phyloP scores from a whole-genome alignment of 1,140 invertebrate genomes.

The Dreissena polymorpha region DNA sequence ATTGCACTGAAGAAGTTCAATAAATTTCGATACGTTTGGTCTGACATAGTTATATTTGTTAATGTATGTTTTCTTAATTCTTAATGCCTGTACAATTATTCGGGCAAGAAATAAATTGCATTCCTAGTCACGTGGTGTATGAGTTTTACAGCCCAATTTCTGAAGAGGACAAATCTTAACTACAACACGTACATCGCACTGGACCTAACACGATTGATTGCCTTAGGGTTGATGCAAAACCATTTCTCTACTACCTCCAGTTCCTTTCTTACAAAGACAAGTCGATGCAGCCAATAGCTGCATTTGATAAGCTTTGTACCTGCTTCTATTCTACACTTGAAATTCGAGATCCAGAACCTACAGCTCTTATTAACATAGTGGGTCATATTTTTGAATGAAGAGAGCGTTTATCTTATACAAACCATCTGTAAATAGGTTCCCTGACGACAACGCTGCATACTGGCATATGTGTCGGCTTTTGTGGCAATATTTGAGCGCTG shows the following conservation, averaged over 20 bases:
- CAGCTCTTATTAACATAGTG: not conserved
- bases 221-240: not conserved
- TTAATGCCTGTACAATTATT: not conserved
- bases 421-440: not conserved
- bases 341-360: not conserved
- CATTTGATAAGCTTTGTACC: not conserved
- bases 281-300: not conserved
- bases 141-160: not conserved
- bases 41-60: no score
- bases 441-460: not conserved
- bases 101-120: not conserved
- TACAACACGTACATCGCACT: not conserved
- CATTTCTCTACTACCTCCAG: constrained; percentile 6
- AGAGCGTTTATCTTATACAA: not conserved
- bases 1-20: no score
- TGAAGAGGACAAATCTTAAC: not conserved
- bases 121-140: not conserved
- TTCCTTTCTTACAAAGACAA: not conserved
- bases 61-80: no score
- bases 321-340: not conserved
- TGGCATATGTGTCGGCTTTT: not conserved
- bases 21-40: no score
- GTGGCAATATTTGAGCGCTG: not conserved
- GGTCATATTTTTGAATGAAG: not conserved
- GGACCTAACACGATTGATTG: not conserved